These are phyloP conservation scores for Calcarius lapponicus DNA, from an alignment of 2,797 vertebrate species.

Conservation along the genomic window DNA sequence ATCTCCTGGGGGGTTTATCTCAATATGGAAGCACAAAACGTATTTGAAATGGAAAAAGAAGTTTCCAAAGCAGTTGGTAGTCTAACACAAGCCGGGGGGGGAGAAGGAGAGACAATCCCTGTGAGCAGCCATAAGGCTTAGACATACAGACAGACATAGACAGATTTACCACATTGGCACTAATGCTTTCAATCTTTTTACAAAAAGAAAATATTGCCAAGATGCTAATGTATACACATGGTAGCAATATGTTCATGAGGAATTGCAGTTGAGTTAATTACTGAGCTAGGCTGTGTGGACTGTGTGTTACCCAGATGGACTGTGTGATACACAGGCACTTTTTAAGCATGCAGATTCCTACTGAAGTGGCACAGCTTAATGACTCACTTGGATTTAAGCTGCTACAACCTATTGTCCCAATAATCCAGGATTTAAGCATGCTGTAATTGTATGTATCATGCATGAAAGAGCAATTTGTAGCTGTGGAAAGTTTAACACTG, in stretches of 20 bases:
- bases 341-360: slow-evolving; percentile 62
- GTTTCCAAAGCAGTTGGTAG: slow-evolving; percentile 58
- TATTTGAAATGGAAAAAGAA: slow-evolving; percentile 38
- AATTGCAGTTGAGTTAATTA: slow-evolving; percentile 59
- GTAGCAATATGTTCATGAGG: slow-evolving; percentile 61
- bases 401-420: slow-evolving; percentile 56
- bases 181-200: slow-evolving; percentile 59
- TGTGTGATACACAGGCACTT: neutral
- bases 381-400: slow-evolving; percentile 57
- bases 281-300: slow-evolving; percentile 31
- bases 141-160: slow-evolving; percentile 54
- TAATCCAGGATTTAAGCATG: slow-evolving; percentile 64
- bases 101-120: neutral
- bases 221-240: slow-evolving; percentile 66
- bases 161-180: slow-evolving; percentile 61
- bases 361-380: slow-evolving; percentile 61
- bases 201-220: slow-evolving; percentile 68
- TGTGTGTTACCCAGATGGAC: slow-evolving; percentile 65
- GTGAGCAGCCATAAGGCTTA: slow-evolving; percentile 43
- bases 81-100: neutral
- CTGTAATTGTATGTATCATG: slow-evolving; percentile 40
- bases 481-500: slow-evolving; percentile 17
- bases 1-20: slow-evolving; percentile 35
- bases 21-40: slow-evolving; percentile 22
- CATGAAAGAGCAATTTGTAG: slow-evolving; percentile 49